Evolutionary conservation across 2,888 invertebrate genomes (phyloP).

Genomic region (Gari tellinella): DNA sequence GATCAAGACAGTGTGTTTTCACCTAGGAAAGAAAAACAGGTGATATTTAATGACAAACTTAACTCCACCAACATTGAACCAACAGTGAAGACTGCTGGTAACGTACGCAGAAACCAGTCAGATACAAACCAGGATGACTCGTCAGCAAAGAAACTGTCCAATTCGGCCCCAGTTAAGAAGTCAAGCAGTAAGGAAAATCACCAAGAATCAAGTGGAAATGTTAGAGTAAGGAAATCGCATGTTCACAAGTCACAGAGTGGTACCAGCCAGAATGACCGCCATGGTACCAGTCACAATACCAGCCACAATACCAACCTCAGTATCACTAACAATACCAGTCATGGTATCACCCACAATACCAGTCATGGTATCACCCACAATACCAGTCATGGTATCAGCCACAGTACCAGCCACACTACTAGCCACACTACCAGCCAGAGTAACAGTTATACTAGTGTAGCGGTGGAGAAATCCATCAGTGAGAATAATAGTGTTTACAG

Average conservation of each 20-base stretch:
- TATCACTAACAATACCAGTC: conserved; percentile 1
- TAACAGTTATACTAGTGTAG: conserved; percentile 48
- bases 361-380: conserved; percentile 1
- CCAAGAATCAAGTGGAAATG: conserved; percentile 23
- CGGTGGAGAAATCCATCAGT: conserved; percentile 32
- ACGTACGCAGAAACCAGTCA: conserved; percentile 61
- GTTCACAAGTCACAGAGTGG: conserved; percentile 43
- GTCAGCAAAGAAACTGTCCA: conserved; percentile 41
- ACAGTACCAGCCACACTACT: conserved; percentile 30
- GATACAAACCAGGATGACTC: conserved; percentile 35
- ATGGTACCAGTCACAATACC: conserved; percentile 3
- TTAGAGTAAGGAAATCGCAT: conserved; percentile 38
- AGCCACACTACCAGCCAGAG: conserved; percentile 39
- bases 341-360: not conserved
- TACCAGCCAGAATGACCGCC: too few species aligned
- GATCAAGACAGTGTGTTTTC: conserved; percentile 41
- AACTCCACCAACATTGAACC: conserved; percentile 30
- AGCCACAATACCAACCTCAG: not conserved
- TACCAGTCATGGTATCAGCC: not conserved
- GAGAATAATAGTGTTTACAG: conserved; percentile 49
- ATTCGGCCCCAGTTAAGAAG: conserved; percentile 66
- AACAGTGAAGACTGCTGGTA: conserved; percentile 36
- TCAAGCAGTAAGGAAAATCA: conserved; percentile 50
- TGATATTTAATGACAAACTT: conserved; percentile 61
- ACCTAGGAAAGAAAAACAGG: conserved; percentile 60